Evolutionary conservation across 92 coral and sea anemone species (phyloP), one percentile per base, ranked within the genome.

Genomic region (Zoanthus sociatus): DNA sequence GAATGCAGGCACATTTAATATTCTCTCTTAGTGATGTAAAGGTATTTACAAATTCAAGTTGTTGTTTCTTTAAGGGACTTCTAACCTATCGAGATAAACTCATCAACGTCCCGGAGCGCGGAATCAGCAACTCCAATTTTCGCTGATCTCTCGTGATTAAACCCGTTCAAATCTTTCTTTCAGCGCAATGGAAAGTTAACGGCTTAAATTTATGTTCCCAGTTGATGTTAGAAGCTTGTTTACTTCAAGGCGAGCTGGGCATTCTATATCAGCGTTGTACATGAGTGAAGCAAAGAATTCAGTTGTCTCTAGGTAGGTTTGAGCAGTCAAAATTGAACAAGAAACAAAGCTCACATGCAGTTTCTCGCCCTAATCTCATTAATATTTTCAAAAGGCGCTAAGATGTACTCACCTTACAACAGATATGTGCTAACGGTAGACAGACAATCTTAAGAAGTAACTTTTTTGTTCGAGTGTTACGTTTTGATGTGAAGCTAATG

Each of bases 21-120:
- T 88, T 89, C 68, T 75, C 83, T 87, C 79, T 76, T 91, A 90
- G 92, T 88, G 84, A 91, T 93, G 96, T 93, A 92, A 91, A 91
- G 98, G 96, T 95, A 95, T 95, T 95, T 95, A 90, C 92, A 48
- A 93, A 92, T 88, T 89, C 91, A 83, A 91, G 91, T 95, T 93
- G 98, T 90, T 94, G 88, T 90, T 91, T 78, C 92, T 83, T 64
- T 86, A 88, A 83, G 94, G 89, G 87, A 76, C 82, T 91, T 83
- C 92, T 74, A 89, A 77, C 92, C 87, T 90, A 92, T 94, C 93
- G 94, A 87, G 96, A 95, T 95, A 95, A 95, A 95, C 96, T 78
- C 86, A 95, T 95, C 98, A 88, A 91, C 90, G 94, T 92, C 98
- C 98, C 44, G 98, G 87, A 83, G 98, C n/a, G 98, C 75, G 71